phyloP scores from a whole-genome alignment of 1,140 invertebrate species.

The Nylanderia fulva region DNA sequence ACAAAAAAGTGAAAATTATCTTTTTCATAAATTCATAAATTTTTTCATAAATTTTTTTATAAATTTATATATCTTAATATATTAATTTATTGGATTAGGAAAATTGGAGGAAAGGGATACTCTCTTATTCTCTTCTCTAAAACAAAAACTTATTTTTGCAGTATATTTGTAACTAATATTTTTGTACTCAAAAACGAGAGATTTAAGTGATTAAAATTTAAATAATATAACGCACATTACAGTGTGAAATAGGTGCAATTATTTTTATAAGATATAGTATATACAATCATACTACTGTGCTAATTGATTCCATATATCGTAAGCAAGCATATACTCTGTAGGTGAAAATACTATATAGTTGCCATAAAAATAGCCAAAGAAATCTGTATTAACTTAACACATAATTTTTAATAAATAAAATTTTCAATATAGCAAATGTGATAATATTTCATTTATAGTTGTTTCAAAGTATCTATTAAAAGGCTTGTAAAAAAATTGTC shows the following conservation, averaged over 20 bases:
- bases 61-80: neutral
- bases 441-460: too few species aligned
- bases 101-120: neutral
- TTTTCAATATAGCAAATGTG: too few species aligned
- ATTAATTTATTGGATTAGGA: neutral
- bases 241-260: conserved; percentile 10
- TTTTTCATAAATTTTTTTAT: too few species aligned
- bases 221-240: neutral
- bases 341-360: conserved; percentile 42
- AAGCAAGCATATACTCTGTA: conserved; percentile 62
- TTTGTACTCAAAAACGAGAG: neutral
- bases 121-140: conserved; percentile 1
- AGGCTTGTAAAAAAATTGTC: too few species aligned
- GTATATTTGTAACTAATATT: neutral
- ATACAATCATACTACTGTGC: conserved; percentile 47
- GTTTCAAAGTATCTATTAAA: too few species aligned
- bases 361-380: conserved; percentile 39
- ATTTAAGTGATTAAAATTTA: neutral
- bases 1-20: neutral
- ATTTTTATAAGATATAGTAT: conserved; percentile 34
- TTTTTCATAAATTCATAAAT: too few species aligned
- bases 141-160: conserved; percentile 20
- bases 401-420: too few species aligned
- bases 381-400: too few species aligned
- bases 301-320: conserved; percentile 54